Conservation (phyloP, 2,888 invertebrate species). For the Scaptomyza cyrtandrae region DNA sequence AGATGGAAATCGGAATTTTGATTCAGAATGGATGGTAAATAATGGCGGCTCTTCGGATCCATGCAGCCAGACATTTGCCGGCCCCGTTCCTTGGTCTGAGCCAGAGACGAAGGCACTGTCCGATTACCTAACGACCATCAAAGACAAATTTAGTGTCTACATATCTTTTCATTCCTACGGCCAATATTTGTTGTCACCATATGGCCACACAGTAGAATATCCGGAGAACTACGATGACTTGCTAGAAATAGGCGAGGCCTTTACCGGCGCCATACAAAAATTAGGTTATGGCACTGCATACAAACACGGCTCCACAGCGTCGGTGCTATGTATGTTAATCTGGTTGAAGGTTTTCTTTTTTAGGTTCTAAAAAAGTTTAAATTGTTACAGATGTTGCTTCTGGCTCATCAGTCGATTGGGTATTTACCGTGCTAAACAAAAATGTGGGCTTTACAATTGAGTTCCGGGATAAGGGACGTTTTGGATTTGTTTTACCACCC, state of each 20-base stretch:
- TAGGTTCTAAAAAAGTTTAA: not conserved
- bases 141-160: constrained; percentile 85
- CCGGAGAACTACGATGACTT: constrained; percentile 85
- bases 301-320: constrained; percentile 86
- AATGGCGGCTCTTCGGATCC: constrained; percentile 85
- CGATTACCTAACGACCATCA: constrained; percentile 84
- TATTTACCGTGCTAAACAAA: constrained; percentile 85
- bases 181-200: constrained; percentile 87
- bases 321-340: constrained; percentile 85
- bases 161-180: constrained; percentile 88
- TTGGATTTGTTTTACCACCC: constrained; percentile 89
- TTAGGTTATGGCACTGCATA: constrained; percentile 85
- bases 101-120: constrained; percentile 85
- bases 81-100: constrained; percentile 86
- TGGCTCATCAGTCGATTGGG: constrained; percentile 86
- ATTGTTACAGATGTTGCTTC: constrained; percentile 83
- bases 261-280: constrained; percentile 85
- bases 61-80: constrained; percentile 85
- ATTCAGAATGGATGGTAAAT: constrained; percentile 79
- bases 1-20: constrained; percentile 84
- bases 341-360: accelerated
- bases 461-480: constrained; percentile 88
- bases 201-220: constrained; percentile 85
- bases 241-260: constrained; percentile 85
- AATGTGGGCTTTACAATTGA: constrained; percentile 86